Conservation (phyloP, 2,888 invertebrate genomes). For the Diplolepis rosae region DNA sequence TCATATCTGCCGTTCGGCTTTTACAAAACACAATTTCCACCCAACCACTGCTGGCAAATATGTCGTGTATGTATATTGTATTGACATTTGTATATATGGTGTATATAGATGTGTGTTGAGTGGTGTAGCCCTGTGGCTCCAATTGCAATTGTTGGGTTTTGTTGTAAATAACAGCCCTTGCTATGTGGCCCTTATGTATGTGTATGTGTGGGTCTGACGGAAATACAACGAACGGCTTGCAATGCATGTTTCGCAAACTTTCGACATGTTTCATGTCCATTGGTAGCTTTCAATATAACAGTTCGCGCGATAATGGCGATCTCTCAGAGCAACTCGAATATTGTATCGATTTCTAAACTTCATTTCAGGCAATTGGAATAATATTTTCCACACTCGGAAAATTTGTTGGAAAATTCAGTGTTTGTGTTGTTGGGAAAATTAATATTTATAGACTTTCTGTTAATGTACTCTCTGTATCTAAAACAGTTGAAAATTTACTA, state of each 20-base stretch:
- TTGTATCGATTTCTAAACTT: slow-evolving; percentile 5
- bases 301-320: not conserved
- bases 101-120: slow-evolving; percentile 17
- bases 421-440: no score
- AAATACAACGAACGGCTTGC: slow-evolving; percentile 47
- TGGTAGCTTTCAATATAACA: not conserved
- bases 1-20: slow-evolving; percentile 69
- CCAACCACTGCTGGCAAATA: slow-evolving; percentile 51
- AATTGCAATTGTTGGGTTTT: slow-evolving; percentile 67
- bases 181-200: slow-evolving; percentile 45
- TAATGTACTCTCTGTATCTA: no score
- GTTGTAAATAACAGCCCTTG: slow-evolving; percentile 66
- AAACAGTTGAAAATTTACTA: no score
- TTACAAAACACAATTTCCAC: slow-evolving; percentile 66
- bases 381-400: not conserved
- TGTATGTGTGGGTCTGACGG: no score
- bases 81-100: not conserved
- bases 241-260: slow-evolving; percentile 45
- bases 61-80: slow-evolving; percentile 53
- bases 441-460: no score
- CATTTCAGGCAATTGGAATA: not conserved
- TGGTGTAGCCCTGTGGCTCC: slow-evolving; percentile 52
- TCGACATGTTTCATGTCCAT: slow-evolving; percentile 28
- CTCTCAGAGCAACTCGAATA: not conserved
- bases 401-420: not conserved